phyloP scores from a whole-genome alignment of 2,888 invertebrate genomes.

The Napeogenes inachia region DNA sequence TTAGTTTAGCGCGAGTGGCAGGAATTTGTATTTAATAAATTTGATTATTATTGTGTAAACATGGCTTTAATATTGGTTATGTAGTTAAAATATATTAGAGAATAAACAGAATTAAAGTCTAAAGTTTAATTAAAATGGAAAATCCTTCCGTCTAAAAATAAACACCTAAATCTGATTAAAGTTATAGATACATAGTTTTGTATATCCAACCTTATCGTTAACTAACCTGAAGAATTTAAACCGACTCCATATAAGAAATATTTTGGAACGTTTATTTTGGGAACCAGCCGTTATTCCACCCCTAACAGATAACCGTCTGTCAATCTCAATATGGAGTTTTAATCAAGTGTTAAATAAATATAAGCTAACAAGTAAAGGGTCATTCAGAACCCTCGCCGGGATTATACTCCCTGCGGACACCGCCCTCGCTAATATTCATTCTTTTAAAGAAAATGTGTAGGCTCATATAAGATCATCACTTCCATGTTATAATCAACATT shows the following conservation, averaged over 20 bases:
- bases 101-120: no score
- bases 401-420: constrained; percentile 29
- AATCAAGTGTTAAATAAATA: constrained; percentile 33
- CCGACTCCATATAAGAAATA: no score
- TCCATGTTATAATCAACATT: no score
- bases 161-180: no score
- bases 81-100: no score
- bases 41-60: neutral
- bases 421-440: constrained; percentile 9
- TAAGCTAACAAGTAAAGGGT: constrained; percentile 36
- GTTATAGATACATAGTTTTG: no score
- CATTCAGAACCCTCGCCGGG: constrained; percentile 30
- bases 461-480: neutral
- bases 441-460: neutral
- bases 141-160: no score
- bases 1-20: constrained; percentile 8
- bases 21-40: neutral
- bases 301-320: constrained; percentile 4
- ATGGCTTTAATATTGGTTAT: neutral
- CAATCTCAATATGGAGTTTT: constrained; percentile 23
- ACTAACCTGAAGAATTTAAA: no score
- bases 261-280: neutral
- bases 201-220: no score
- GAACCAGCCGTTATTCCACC: neutral
- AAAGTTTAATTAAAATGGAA: no score